Percentiles rank a stretch among this genome's conserved stretches.
These are phyloP conservation scores for Dolichotis patagonum DNA, from an alignment of 2,113 vertebrate species.

Conservation along the genomic window DNA sequence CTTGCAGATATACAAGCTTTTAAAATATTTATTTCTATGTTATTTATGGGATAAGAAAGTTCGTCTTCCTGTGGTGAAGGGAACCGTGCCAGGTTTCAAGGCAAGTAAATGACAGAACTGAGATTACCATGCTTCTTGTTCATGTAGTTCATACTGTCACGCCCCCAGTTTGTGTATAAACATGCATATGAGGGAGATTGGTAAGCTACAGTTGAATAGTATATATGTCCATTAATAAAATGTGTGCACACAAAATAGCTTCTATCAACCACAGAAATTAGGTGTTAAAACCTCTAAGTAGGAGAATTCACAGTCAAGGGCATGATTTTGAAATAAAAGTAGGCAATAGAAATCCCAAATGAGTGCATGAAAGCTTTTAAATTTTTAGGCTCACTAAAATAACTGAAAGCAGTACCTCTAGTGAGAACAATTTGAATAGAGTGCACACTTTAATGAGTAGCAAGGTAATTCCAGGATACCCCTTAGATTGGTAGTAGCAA, in stretches of 20 bases:
- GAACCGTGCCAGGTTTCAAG: neutral
- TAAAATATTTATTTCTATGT: neutral
- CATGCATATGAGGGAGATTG: neutral
- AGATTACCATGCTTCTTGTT: neutral
- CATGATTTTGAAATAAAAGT: conserved; percentile 31
- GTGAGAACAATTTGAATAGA: neutral
- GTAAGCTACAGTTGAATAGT: neutral
- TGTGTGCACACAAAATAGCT: neutral
- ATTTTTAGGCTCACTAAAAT: neutral
- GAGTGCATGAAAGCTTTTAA: neutral
- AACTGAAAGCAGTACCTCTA: neutral
- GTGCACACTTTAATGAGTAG: neutral
- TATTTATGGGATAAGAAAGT: conserved; percentile 14
- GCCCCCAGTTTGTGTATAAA: neutral
- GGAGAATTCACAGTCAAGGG: neutral
- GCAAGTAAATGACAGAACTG: neutral
- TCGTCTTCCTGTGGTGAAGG: neutral
- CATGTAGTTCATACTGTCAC: neutral
- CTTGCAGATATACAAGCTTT: neutral
- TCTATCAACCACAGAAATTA: neutral
- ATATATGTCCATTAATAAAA: neutral
- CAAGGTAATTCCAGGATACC: neutral
- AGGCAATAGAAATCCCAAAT: neutral
- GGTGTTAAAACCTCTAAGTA: neutral
- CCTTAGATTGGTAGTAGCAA: neutral